These are phyloP conservation scores for Aphodius granarius DNA, from an alignment of 2,888 invertebrate species.

Conservation along the genomic window DNA sequence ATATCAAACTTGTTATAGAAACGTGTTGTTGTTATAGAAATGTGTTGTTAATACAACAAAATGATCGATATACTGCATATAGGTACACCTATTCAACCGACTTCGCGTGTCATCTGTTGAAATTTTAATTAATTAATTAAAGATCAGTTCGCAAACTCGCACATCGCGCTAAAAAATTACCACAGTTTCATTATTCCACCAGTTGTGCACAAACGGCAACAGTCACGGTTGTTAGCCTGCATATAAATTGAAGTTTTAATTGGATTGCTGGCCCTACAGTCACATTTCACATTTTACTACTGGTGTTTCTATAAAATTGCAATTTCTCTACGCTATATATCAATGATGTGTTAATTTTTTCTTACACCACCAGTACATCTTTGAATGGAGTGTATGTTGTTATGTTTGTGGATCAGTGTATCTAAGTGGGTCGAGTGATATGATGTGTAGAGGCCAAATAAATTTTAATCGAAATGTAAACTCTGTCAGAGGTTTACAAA, in stretches of 20 bases:
- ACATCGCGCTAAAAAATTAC: not conserved
- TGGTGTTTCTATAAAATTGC: no score
- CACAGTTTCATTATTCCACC: not conserved
- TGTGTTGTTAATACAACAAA: not conserved
- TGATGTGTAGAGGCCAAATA: no score
- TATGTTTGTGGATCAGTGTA: no score
- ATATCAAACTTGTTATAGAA: not conserved
- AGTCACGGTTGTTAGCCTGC: not conserved
- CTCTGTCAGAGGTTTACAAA: no score
- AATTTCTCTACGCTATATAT: no score
- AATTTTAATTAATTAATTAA: not conserved
- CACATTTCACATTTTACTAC: not conserved
- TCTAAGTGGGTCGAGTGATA: no score
- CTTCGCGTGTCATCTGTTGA: not conserved
- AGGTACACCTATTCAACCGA: not conserved
- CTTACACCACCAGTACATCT: no score
- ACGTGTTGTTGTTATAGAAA: not conserved
- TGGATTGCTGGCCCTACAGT: not conserved
- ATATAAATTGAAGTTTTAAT: not conserved
- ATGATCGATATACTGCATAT: not conserved
- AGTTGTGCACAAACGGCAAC: not conserved
- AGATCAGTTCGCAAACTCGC: not conserved
- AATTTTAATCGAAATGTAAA: no score
- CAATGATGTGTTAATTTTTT: no score
- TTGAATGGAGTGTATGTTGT: no score